Evolutionary conservation across 2,113 vertebrate genomes (phyloP).

Genomic region (Anthoscopus minutus): DNA sequence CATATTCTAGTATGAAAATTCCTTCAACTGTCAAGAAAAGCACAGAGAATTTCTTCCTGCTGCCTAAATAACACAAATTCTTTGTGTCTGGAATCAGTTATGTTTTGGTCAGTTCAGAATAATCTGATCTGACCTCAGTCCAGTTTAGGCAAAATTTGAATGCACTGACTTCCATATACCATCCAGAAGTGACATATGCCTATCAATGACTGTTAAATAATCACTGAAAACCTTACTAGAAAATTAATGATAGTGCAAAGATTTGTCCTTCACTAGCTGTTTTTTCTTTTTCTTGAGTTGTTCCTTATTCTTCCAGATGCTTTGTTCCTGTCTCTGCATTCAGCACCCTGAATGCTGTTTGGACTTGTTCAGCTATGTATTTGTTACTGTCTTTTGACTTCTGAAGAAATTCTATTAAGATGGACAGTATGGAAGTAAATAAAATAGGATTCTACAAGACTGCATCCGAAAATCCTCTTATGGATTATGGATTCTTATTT

Average conservation of each 20-base stretch:
- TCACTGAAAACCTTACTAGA: neutral
- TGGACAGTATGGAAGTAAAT: constrained; percentile 9
- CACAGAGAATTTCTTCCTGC: neutral
- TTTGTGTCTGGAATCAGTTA: neutral
- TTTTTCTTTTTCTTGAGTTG: neutral
- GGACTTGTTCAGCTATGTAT: neutral
- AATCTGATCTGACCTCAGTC: neutral
- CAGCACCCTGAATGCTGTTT: neutral
- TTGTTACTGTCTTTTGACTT: neutral
- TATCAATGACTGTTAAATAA: neutral
- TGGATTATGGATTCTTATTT: constrained; percentile 37
- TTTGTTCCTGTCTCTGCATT: neutral
- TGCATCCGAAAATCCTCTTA: constrained; percentile 32
- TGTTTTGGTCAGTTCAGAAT: neutral
- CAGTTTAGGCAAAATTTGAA: neutral
- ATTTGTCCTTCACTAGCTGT: neutral
- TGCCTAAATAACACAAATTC: neutral
- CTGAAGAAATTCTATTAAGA: neutral
- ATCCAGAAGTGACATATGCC: neutral
- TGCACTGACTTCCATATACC: neutral
- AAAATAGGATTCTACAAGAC: neutral
- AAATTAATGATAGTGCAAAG: neutral
- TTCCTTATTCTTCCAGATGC: neutral
- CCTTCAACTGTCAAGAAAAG: neutral
- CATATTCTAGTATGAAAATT: neutral